These are phyloP conservation scores for Agriopis leucophaearia DNA, from an alignment of 2,888 invertebrate species.

Conservation along the genomic window DNA sequence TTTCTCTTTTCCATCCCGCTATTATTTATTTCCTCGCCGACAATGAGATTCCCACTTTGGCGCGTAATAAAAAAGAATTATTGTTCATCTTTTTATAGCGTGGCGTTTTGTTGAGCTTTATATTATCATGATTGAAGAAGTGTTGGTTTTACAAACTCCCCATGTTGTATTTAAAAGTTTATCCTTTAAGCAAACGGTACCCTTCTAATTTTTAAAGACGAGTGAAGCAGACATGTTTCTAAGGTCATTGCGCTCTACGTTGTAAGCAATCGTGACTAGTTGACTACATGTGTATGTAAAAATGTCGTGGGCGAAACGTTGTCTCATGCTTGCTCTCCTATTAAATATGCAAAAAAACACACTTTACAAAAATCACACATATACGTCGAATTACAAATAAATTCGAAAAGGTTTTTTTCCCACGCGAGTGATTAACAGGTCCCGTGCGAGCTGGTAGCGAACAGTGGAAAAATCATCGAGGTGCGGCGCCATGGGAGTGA, in stretches of 20 bases:
- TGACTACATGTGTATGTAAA: too few species aligned
- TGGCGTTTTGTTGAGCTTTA: slow-evolving; percentile 80
- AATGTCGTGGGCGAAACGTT: too few species aligned
- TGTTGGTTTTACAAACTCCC: slow-evolving; percentile 58
- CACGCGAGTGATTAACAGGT: slow-evolving; percentile 80
- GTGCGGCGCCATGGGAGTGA: slow-evolving; percentile 76
- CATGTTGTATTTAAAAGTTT: slow-evolving; percentile 41
- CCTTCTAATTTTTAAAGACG: background rate
- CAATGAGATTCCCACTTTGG: slow-evolving; percentile 86
- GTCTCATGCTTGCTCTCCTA: too few species aligned
- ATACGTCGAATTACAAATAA: slow-evolving; percentile 12
- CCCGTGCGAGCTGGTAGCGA: slow-evolving; percentile 67
- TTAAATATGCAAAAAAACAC: too few species aligned
- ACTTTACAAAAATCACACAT: background rate
- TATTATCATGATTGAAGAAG: slow-evolving; percentile 76
- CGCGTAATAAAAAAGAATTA: slow-evolving; percentile 86
- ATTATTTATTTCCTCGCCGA: slow-evolving; percentile 85
- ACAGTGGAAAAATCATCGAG: slow-evolving; percentile 79
- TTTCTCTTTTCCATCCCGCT: slow-evolving; percentile 83
- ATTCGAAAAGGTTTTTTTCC: slow-evolving; percentile 59
- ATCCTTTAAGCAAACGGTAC: slow-evolving; percentile 12
- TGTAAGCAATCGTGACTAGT: too few species aligned
- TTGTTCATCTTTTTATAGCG: slow-evolving; percentile 84
- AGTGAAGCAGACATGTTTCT: background rate
- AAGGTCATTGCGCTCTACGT: background rate